Evolutionary conservation across 2,113 vertebrate species (phyloP).

Genomic region (Platysteira castanea): DNA sequence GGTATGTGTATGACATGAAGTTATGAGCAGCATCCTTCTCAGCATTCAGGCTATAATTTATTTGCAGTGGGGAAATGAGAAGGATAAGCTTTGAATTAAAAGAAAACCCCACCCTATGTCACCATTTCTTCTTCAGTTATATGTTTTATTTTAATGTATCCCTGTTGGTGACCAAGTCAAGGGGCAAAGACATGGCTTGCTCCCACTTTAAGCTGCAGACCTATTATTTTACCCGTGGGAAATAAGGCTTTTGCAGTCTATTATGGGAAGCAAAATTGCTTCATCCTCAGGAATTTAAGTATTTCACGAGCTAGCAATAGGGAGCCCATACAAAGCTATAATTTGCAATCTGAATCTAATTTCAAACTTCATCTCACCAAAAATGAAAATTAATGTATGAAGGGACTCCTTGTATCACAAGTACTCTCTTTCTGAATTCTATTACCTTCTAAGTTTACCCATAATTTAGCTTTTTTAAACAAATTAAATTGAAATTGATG

Average conservation of each 20-base stretch:
- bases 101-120: neutral
- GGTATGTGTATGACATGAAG: neutral
- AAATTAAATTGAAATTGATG: conserved; percentile 60
- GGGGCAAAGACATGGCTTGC: conserved; percentile 43
- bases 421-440: conserved; percentile 42
- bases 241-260: conserved; percentile 64
- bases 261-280: conserved; percentile 73
- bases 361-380: conserved; percentile 73
- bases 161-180: conserved; percentile 64
- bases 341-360: conserved; percentile 79
- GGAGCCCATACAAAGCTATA: conserved; percentile 69
- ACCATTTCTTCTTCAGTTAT: neutral
- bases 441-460: conserved; percentile 46
- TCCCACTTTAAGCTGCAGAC: conserved; percentile 28
- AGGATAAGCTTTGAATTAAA: neutral
- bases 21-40: neutral
- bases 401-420: conserved; percentile 45
- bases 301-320: conserved; percentile 69
- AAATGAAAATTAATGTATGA: conserved; percentile 74
- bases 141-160: conserved; percentile 20
- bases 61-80: neutral
- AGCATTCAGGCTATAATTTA: neutral
- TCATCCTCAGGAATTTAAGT: conserved; percentile 69
- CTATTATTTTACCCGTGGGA: conserved; percentile 71
- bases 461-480: conserved; percentile 59